A percentile compares a stretch with the other conserved stretches of the same genome.
phyloP scores from a whole-genome alignment of 2,888 invertebrate species.

The Caenorhabditis doughertyi region DNA sequence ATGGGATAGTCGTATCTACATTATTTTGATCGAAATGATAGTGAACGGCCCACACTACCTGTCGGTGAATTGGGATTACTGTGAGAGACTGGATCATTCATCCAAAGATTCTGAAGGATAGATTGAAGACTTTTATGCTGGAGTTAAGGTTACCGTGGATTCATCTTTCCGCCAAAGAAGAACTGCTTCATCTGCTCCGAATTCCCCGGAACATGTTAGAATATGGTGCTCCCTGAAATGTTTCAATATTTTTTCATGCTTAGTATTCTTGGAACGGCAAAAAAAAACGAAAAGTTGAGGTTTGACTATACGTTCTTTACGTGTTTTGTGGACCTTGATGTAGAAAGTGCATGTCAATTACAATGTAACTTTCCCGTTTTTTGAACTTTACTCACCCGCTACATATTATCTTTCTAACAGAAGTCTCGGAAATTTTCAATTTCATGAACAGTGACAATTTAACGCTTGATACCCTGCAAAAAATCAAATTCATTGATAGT shows the following conservation, averaged over 20 bases:
- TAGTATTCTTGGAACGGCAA: too few relatives aligned
- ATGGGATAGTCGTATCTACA: conserved; percentile 17
- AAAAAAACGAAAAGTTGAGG: too few relatives aligned
- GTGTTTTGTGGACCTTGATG: neutral
- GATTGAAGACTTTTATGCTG: neutral
- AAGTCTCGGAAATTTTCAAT: conserved; percentile 85
- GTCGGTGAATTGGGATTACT: conserved; percentile 3
- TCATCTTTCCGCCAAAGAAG: conserved; percentile 84
- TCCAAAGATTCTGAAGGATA: conserved; percentile 78
- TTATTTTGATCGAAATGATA: conserved; percentile 34
- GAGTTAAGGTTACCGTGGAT: conserved; percentile 78
- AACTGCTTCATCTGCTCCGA: conserved; percentile 85
- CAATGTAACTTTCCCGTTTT: neutral
- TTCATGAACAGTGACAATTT: conserved; percentile 84
- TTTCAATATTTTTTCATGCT: too few relatives aligned
- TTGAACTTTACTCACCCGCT: conserved; percentile 77
- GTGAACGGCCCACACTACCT: conserved; percentile 4
- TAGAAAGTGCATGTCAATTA: too few relatives aligned
- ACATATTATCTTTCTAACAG: conserved; percentile 84
- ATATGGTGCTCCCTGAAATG: conserved; percentile 80
- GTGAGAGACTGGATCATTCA: conserved; percentile 78
- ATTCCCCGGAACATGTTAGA: conserved; percentile 84
- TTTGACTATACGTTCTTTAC: too few relatives aligned
- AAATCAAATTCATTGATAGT: conserved; percentile 5
- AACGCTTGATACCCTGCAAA: conserved; percentile 71